A percentile compares a stretch with the other conserved stretches of the same genome.
Evolutionary conservation across 2,888 invertebrate genomes (phyloP).

Genomic region (Apotomis turbidana): DNA sequence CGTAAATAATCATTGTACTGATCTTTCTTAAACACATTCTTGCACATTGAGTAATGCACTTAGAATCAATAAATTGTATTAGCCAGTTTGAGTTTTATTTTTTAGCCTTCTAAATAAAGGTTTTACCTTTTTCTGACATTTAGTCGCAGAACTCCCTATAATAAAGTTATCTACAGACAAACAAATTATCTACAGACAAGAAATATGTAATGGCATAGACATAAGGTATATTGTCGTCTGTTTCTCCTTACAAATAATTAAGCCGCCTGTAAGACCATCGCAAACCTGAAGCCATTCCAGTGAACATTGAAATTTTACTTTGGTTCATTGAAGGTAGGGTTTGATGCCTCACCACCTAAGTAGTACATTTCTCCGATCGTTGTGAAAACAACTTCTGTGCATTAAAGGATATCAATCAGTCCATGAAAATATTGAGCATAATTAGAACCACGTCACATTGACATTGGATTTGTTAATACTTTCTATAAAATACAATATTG

Average conservation of each 20-base stretch:
- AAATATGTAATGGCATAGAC: not conserved
- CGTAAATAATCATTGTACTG: not conserved
- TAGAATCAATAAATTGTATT: constrained; percentile 1
- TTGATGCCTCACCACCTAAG: no score
- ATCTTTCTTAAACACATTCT: constrained; percentile 1
- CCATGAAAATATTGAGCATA: no score
- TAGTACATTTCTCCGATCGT: no score
- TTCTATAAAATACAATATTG: no score
- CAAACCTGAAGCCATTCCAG: not conserved
- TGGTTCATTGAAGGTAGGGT: not conserved
- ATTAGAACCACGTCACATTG: no score
- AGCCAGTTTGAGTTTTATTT: constrained; percentile 9
- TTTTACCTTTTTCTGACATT: constrained; percentile 4
- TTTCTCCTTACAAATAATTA: not conserved
- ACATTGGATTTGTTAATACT: no score
- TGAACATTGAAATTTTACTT: not conserved
- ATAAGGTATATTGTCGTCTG: not conserved
- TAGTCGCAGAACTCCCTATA: not conserved
- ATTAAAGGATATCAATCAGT: no score
- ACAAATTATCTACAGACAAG: not conserved
- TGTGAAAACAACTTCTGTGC: no score
- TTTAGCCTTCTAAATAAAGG: constrained; percentile 8
- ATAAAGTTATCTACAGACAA: not conserved
- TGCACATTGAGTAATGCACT: constrained; percentile 4
- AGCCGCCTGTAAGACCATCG: not conserved